Evolutionary conservation across 2,797 vertebrate species (phyloP).

Genomic region (Todus mexicanus): DNA sequence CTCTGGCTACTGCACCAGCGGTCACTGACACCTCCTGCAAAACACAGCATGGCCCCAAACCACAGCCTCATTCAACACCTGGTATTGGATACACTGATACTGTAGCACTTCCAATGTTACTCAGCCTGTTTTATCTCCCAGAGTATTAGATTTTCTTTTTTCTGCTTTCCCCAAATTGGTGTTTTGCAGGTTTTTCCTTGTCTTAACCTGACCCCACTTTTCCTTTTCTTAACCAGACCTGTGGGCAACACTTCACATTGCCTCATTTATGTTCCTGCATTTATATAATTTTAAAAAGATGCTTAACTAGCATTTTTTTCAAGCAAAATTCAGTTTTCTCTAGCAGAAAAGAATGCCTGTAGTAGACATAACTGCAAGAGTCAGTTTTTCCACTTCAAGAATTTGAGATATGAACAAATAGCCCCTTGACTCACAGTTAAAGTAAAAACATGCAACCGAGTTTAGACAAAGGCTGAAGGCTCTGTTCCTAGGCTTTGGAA

Average conservation of each 20-base stretch:
- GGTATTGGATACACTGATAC: background rate
- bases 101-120: background rate
- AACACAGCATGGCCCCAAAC: background rate
- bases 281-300: background rate
- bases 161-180: background rate
- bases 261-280: background rate
- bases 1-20: accelerated
- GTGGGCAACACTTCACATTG: background rate
- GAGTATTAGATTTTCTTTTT: background rate
- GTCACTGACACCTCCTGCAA: background rate
- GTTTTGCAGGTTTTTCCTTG: background rate
- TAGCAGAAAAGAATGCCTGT: background rate
- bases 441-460: background rate
- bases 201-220: background rate
- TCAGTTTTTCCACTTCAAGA: constrained; percentile 10
- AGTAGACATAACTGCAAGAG: background rate
- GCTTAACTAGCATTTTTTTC: background rate
- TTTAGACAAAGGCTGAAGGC: background rate
- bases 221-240: background rate
- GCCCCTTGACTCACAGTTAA: background rate
- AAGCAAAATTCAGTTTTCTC: background rate
- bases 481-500: background rate
- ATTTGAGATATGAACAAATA: background rate
- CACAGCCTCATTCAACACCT: background rate
- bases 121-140: background rate